phyloP scores from a whole-genome alignment of 2,888 invertebrate species.

The Achlya flavicornis region DNA sequence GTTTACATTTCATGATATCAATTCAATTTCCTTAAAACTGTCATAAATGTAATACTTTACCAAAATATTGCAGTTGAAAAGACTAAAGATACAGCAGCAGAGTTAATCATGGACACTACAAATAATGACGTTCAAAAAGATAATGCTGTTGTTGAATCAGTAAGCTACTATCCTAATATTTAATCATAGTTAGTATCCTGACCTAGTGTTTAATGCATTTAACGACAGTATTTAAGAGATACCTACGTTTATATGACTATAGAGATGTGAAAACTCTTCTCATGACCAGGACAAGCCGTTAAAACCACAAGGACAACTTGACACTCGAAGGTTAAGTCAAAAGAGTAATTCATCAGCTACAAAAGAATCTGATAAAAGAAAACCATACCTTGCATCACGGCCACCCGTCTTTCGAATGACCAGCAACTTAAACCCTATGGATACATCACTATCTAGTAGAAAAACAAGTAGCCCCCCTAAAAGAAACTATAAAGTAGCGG shows the following conservation, averaged over 20 bases:
- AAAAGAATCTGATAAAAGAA: slow-evolving; percentile 1
- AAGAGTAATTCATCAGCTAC: neutral
- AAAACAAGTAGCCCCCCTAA: neutral
- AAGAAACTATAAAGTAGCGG: neutral
- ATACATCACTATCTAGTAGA: neutral
- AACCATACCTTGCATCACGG: neutral
- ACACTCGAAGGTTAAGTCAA: neutral
- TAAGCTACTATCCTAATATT: neutral
- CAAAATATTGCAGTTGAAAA: neutral
- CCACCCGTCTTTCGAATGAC: neutral
- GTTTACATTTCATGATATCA: neutral
- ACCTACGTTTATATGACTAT: neutral
- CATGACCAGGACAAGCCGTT: neutral
- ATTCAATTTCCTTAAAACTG: neutral
- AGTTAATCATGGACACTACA: neutral
- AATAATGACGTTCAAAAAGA: neutral
- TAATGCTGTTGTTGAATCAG: neutral
- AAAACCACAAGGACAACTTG: neutral
- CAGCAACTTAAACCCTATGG: neutral
- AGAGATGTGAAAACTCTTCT: neutral
- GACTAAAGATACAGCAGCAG: neutral
- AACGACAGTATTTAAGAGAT: too few relatives aligned
- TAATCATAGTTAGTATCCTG: neutral
- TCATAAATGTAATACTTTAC: neutral
- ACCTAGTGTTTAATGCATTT: too few relatives aligned